These are phyloP conservation scores for Hylaeus volcanicus DNA, from an alignment of 1,140 invertebrate species.

Conservation along the genomic window DNA sequence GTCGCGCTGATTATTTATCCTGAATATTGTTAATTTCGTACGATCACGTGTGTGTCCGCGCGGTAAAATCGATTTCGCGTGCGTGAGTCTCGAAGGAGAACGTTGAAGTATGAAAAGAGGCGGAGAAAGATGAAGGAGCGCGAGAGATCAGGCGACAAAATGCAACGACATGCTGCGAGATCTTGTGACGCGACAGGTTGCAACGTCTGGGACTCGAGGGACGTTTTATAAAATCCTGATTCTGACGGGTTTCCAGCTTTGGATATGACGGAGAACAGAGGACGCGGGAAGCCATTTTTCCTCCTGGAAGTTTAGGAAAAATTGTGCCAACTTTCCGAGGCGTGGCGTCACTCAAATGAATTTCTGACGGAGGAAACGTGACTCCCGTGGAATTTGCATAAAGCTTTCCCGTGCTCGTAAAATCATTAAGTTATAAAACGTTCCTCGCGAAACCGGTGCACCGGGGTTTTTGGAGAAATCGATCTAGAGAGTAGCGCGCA, in stretches of 20 bases:
- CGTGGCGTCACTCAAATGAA: too few species aligned
- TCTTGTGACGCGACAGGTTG: neutral
- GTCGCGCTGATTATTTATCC: too few species aligned
- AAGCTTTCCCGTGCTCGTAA: too few species aligned
- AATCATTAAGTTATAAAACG: neutral
- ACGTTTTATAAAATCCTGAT: neutral
- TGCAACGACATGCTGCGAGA: slow-evolving; percentile 57
- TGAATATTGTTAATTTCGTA: too few species aligned
- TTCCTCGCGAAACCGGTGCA: neutral
- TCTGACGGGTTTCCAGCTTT: neutral
- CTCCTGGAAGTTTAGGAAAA: too few species aligned
- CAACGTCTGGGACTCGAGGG: neutral
- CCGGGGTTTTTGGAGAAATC: neutral
- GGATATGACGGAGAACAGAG: too few species aligned
- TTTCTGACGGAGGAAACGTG: too few species aligned
- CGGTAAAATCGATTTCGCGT: slow-evolving; percentile 22
- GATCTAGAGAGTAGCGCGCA: neutral
- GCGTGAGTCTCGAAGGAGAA: neutral
- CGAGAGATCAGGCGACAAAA: slow-evolving; percentile 53
- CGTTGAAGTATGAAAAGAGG: neutral
- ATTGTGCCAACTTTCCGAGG: too few species aligned
- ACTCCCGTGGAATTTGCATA: too few species aligned
- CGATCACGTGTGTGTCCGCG: too few species aligned
- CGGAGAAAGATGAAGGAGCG: neutral
- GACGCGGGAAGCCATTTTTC: too few species aligned